A percentile compares a stretch with the other conserved stretches of the same genome.
phyloP scores from a whole-genome alignment of 1,140 invertebrate genomes.

The Wiebesia pumilae region DNA sequence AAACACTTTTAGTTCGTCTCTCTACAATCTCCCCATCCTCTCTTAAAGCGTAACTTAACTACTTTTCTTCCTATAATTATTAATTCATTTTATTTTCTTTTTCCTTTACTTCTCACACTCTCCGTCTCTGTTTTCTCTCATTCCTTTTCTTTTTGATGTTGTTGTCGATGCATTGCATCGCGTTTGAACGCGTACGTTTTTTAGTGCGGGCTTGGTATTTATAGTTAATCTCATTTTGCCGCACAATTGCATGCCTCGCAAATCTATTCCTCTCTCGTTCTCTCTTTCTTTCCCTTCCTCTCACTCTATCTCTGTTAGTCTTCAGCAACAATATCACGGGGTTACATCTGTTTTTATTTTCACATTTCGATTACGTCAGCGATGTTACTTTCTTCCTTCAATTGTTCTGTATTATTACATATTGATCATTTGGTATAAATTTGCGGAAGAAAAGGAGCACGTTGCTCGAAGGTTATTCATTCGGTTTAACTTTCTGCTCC shows the following conservation, averaged over 20 bases:
- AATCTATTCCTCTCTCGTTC: slow-evolving; percentile 51
- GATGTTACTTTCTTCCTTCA: not conserved
- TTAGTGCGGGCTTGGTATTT: slow-evolving; percentile 60
- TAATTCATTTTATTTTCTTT: not conserved
- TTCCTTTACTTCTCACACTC: not conserved
- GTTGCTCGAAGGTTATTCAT: not conserved
- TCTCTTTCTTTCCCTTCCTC: slow-evolving; percentile 3
- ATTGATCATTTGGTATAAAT: not conserved
- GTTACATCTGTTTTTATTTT: slow-evolving; percentile 11
- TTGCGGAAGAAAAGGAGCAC: not conserved
- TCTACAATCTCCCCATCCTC: not conserved
- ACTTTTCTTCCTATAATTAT: not conserved
- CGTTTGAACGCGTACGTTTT: not conserved
- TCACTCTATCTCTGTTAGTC: not conserved
- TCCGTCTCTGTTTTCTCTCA: not conserved
- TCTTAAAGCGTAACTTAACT: no score
- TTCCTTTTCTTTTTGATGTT: not conserved
- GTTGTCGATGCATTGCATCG: not conserved
- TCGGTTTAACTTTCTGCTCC: no score
- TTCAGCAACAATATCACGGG: not conserved
- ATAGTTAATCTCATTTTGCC: slow-evolving; percentile 67
- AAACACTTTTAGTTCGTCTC: no score
- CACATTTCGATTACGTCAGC: not conserved
- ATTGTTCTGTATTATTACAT: not conserved
- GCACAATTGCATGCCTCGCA: slow-evolving; percentile 61